Base-by-base conservation (phyloP, 2,797 vertebrate species). In the Xiphorhynchus erythropygius region DNA sequence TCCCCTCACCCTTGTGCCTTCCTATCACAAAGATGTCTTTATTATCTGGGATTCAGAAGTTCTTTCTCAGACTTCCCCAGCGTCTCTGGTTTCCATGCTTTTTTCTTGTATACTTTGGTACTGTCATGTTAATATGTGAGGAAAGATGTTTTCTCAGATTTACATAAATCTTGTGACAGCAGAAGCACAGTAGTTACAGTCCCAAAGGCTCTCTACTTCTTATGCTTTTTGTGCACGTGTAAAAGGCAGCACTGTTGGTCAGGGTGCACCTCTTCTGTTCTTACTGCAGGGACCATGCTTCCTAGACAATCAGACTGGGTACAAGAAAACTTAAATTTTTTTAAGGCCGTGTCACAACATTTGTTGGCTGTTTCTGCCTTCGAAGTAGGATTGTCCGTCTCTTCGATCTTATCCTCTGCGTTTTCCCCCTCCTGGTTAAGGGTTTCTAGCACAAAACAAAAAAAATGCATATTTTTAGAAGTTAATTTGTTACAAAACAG, bases 1-100 rank as follows among this genome's bases (percentile, higher is more conserved):
- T 96, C 80, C 78, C n/a, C 62, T 93, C n/a, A 27, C 47, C 74
- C 78, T 93, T 23, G 12, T 90, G 75, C 81, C 67, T 97, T 93
- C 73, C 65, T 33, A 42, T 95, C 90, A 97, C 95, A 97, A 97
- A 96, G 96, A 96, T 96, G 91, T 77, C 94, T 96, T 97, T 97
- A 94, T 96, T 95, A 67, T 74, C 42, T 0, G 25, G 68, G 68
- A 77, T 97, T 97, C 91, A 95, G 82, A 96, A 97, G 96, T 96
- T 96, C 96, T 95, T 87, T 94, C 92, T 89, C 62, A 81, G 70
- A 42, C 65, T 81, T 24, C 85, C 82, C 59, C n/a, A 77, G 24
- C 55, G 53, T 96, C 96, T 97, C 95, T 89, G 56, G 59, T 97
- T 97, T 96, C 96, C 35, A 15, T 57, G 59, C 41, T 70, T 85